These are phyloP conservation scores for Callimorpha dominula DNA, from an alignment of 2,888 invertebrate species.

Conservation along the genomic window DNA sequence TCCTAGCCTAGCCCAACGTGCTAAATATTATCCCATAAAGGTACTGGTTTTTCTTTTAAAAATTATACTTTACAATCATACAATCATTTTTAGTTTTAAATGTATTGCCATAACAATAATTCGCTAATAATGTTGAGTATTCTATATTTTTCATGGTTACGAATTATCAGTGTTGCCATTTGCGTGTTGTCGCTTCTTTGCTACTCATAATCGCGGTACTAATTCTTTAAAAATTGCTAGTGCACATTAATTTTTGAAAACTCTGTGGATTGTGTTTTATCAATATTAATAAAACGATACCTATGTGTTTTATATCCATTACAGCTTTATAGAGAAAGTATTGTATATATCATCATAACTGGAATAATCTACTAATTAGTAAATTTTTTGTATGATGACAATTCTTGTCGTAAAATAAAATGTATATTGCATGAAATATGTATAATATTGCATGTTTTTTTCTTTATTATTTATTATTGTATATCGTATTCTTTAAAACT, in stretches of 20 bases:
- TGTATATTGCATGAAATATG: constrained; percentile 11
- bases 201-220: constrained; percentile 20
- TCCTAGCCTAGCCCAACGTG: constrained; percentile 43
- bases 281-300: background rate
- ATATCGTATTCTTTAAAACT: constrained; percentile 1
- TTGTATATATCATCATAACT: constrained; percentile 16
- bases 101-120: constrained; percentile 2
- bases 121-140: constrained; percentile 21
- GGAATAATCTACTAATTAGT: constrained; percentile 9
- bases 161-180: constrained; percentile 26
- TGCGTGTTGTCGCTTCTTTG: constrained; percentile 14
- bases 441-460: constrained; percentile 12
- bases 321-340: constrained; percentile 10
- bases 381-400: constrained; percentile 9
- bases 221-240: constrained; percentile 23
- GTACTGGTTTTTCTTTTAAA: constrained; percentile 40
- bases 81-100: constrained; percentile 20
- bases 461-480: background rate
- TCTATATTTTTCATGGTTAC: constrained; percentile 25
- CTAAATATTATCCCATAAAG: constrained; percentile 38
- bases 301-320: constrained; percentile 3
- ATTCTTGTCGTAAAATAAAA: background rate
- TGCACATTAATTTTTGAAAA: constrained; percentile 5
- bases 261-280: constrained; percentile 5
- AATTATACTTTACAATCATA: constrained; percentile 28